phyloP scores from a whole-genome alignment of 2,113 vertebrate species.

The Trichechus manatus region DNA sequence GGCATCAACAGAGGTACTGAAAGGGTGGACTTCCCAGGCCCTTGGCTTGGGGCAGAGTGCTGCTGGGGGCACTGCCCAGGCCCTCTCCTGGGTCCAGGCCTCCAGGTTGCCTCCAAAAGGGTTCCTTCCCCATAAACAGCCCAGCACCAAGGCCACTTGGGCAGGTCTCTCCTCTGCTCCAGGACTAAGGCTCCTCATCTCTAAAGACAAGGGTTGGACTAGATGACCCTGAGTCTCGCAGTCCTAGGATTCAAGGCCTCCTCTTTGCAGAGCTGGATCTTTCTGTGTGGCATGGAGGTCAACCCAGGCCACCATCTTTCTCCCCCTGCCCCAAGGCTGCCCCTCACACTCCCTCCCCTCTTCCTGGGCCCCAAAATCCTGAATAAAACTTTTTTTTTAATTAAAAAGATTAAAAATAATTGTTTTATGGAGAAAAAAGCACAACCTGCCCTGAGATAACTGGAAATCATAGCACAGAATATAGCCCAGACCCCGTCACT shows the following conservation, averaged over 20 bases:
- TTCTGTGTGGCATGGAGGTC: not conserved
- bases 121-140: not conserved
- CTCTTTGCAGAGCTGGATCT: not conserved
- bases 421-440: not conserved
- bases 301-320: not conserved
- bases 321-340: not conserved
- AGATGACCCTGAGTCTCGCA: not conserved
- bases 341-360: not conserved
- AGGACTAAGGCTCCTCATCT: not conserved
- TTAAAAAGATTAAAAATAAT: not conserved
- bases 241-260: not conserved
- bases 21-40: not conserved
- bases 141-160: not conserved
- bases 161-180: not conserved
- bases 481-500: not conserved
- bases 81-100: not conserved
- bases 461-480: not conserved
- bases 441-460: not conserved
- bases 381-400: not conserved
- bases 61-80: not conserved
- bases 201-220: not conserved
- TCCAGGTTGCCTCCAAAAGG: not conserved
- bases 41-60: too few species aligned
- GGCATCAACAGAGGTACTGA: slow-evolving; percentile 94
- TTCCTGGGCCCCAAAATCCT: not conserved